Evolutionary conservation across 2,888 invertebrate species (phyloP), one percentile per base, ranked within the genome.

Genomic region (Dicranocentrus wangi): DNA sequence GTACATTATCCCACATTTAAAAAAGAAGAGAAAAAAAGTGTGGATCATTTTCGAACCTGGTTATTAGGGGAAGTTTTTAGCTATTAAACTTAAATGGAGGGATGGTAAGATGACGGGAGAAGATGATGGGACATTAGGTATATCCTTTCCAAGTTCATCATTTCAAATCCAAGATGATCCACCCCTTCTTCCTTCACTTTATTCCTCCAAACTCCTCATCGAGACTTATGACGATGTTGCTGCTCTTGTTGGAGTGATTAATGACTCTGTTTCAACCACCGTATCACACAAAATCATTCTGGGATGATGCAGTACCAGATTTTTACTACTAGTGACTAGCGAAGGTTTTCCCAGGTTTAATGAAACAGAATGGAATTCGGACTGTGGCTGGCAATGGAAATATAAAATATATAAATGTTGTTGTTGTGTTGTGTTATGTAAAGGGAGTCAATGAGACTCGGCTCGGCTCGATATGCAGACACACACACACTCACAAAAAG

Each of bases 301-400:
- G 25, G 25, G 10, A 25, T 51, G 51, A 51, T 27, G 58, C 15
- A 23, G n/a, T n/a, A n/a, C n/a, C n/a, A n/a, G n/a, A n/a, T n/a
- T n/a, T n/a, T n/a, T n/a, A n/a, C n/a, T 61, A 28, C 61, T 32
- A 61, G 3, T 23, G 10, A 23, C 5, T n/a, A 47, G 15, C 39
- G 39, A 39, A n/a, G 47, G n/a, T 10, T 47, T n/a, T 27, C 51
- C 42, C 43, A 68, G 23, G 51, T 66, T 68, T 76, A 76, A 76
- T 76, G 76, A 76, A 76, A 68, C 66, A 60, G 63, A 72, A 72
- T 61, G 72, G 76, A 76, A 76, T 76, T 70, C 42, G 13, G 39
- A 39, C 13, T 47, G 13, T 47, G 5, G 47, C 10, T 10, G 13
- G n/a, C 5, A n/a, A 47, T n/a, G 2, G 10, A 47, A 5, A n/a